phyloP scores from a whole-genome alignment of 2,113 vertebrate genomes.

The Stigmatopora nigra region DNA sequence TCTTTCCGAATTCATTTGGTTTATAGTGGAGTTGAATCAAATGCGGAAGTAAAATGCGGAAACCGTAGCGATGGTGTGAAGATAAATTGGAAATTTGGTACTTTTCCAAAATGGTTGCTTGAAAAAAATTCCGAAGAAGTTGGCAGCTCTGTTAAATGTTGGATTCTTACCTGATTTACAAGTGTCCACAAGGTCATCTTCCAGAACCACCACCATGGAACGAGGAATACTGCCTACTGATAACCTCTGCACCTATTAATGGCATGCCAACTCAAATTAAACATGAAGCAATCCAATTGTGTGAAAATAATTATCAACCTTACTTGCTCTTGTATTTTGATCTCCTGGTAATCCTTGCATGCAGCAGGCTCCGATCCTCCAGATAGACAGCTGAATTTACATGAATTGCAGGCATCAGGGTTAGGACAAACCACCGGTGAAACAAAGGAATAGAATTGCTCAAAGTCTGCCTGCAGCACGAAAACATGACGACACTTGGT shows the following conservation, averaged over 20 bases:
- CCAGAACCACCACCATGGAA: conserved; percentile 85
- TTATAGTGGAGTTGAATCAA: too few species aligned
- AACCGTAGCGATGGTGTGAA: too few species aligned
- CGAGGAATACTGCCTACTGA: conserved; percentile 93
- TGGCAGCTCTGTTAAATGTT: background rate
- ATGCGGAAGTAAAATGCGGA: too few species aligned
- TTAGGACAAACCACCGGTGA: conserved; percentile 74
- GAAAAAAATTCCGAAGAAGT: too few species aligned
- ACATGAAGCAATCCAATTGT: background rate
- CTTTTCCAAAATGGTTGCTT: too few species aligned
- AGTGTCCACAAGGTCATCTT: conserved; percentile 90
- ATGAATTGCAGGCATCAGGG: conserved; percentile 77
- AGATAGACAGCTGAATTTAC: conserved; percentile 82
- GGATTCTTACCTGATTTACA: conserved; percentile 87
- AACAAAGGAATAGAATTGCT: conserved; percentile 80
- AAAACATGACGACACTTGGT: conserved; percentile 83
- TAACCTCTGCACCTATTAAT: conserved; percentile 82
- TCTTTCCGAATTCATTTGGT: too few species aligned
- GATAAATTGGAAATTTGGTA: too few species aligned
- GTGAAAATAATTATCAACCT: background rate
- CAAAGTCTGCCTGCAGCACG: conserved; percentile 76
- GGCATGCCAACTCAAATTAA: background rate
- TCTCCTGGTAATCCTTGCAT: conserved; percentile 94
- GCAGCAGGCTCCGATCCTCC: conserved; percentile 67
- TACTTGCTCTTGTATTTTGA: conserved; percentile 97